Percentiles rank a stretch among this genome's conserved stretches.
Evolutionary conservation across 2,888 invertebrate species (phyloP).

Genomic region (Philereme transversata): DNA sequence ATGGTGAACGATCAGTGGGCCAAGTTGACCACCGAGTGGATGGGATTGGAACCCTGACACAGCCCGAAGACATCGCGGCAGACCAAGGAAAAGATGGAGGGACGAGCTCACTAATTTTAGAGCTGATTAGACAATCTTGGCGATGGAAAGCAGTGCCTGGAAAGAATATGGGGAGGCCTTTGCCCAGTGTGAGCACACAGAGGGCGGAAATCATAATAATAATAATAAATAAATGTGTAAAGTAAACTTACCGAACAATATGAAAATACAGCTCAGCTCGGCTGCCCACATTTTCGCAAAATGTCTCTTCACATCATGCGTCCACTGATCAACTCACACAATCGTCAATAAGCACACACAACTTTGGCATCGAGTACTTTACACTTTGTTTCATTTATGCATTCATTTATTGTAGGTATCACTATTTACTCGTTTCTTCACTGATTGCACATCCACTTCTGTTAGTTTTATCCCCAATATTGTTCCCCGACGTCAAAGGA

Average conservation of each 20-base stretch:
- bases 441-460: constrained; percentile 1
- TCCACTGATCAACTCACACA: constrained; percentile 56
- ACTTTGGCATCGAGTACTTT: constrained; percentile 34
- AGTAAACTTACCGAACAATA: constrained; percentile 75
- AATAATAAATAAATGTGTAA: not conserved
- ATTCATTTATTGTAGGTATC: not conserved
- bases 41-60: too few species aligned
- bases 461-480: constrained; percentile 1
- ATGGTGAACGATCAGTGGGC: too few species aligned
- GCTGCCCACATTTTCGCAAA: constrained; percentile 74
- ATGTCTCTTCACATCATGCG: constrained; percentile 69
- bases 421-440: not conserved
- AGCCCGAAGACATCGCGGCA: too few species aligned
- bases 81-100: too few species aligned
- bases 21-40: too few species aligned
- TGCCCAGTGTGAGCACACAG: too few species aligned
- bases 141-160: too few species aligned
- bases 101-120: too few species aligned
- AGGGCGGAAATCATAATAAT: too few species aligned
- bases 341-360: constrained; percentile 39
- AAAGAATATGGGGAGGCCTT: too few species aligned
- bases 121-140: too few species aligned
- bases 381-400: constrained; percentile 22
- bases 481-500: constrained; percentile 16
- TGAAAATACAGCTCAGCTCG: constrained; percentile 75